phyloP scores from a whole-genome alignment of 2,888 invertebrate species.

The Pristionchus fissidentatus region DNA sequence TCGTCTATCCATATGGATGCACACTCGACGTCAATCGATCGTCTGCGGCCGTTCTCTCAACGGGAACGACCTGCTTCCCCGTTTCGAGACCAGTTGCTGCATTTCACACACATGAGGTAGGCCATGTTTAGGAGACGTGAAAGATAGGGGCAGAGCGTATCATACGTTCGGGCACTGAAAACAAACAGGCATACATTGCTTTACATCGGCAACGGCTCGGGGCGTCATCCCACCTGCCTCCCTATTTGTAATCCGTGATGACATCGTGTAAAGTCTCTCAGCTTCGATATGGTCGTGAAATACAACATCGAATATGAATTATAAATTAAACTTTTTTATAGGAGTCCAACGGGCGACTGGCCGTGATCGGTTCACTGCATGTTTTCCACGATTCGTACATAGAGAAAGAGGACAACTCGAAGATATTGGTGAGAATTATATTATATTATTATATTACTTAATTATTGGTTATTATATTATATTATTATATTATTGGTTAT shows the following conservation, averaged over 20 bases:
- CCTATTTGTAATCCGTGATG: too few species aligned
- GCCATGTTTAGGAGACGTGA: too few species aligned
- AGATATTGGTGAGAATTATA: constrained; percentile 81
- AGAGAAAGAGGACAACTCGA: constrained; percentile 92
- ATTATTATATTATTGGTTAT: too few species aligned
- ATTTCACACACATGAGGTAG: constrained; percentile 80
- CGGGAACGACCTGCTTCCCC: constrained; percentile 93
- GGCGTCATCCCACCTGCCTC: too few species aligned
- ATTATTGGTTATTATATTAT: too few species aligned
- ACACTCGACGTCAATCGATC: constrained; percentile 93
- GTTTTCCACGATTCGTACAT: constrained; percentile 93
- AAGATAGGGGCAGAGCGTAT: too few species aligned
- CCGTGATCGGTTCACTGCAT: constrained; percentile 91
- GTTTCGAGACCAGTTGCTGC: constrained; percentile 90
- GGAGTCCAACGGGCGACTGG: constrained; percentile 83
- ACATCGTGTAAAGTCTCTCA: too few species aligned
- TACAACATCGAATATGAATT: constrained; percentile 29
- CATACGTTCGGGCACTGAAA: not conserved
- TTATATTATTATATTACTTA: too few species aligned
- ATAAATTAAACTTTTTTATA: constrained; percentile 51
- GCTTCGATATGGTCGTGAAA: not conserved
- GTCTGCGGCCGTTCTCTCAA: constrained; percentile 90
- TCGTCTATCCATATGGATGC: constrained; percentile 95
- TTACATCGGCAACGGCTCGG: too few species aligned
- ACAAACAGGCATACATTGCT: not conserved